phyloP scores from a whole-genome alignment of 2,888 invertebrate genomes.

The Sacculina carcini region DNA sequence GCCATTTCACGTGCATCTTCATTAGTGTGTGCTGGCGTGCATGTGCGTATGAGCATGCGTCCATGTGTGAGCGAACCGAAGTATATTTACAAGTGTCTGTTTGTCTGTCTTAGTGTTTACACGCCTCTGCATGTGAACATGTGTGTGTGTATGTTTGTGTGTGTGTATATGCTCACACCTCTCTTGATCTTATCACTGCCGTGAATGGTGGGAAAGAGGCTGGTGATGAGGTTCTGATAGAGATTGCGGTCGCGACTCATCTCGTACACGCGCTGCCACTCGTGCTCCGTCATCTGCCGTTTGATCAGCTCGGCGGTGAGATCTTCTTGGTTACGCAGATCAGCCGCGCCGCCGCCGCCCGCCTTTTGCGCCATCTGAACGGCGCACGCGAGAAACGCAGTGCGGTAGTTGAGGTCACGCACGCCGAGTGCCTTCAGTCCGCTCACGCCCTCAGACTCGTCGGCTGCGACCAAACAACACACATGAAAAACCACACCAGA shows the following conservation, averaged over 20 bases:
- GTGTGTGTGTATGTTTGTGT: too few relatives aligned
- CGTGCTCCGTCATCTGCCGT: conserved; percentile 72
- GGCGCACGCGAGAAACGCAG: conserved; percentile 82
- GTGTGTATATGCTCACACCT: too few relatives aligned
- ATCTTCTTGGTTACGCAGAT: conserved; percentile 35
- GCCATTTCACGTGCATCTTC: too few relatives aligned
- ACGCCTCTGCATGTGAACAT: too few relatives aligned
- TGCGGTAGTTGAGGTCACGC: conserved; percentile 55
- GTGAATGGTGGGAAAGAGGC: conserved; percentile 85
- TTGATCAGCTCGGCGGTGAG: conserved; percentile 73
- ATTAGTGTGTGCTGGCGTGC: too few relatives aligned
- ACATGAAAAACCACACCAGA: too few relatives aligned
- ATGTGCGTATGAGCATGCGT: too few relatives aligned
- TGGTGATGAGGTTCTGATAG: conserved; percentile 63
- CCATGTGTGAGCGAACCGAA: too few relatives aligned
- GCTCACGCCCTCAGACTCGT: conserved; percentile 50
- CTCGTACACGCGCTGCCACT: conserved; percentile 84
- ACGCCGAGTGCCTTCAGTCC: conserved; percentile 67
- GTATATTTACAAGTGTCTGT: too few relatives aligned
- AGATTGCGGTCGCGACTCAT: conserved; percentile 81
- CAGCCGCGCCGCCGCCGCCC: background rate
- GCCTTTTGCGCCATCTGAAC: background rate
- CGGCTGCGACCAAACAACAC: conserved; percentile 2
- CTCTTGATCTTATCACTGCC: conserved; percentile 88
- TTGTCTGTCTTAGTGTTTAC: background rate